Evolutionary conservation across 2,888 invertebrate species (phyloP), one percentile per base, ranked within the genome.

Genomic region (Hyposoter dolosus): DNA sequence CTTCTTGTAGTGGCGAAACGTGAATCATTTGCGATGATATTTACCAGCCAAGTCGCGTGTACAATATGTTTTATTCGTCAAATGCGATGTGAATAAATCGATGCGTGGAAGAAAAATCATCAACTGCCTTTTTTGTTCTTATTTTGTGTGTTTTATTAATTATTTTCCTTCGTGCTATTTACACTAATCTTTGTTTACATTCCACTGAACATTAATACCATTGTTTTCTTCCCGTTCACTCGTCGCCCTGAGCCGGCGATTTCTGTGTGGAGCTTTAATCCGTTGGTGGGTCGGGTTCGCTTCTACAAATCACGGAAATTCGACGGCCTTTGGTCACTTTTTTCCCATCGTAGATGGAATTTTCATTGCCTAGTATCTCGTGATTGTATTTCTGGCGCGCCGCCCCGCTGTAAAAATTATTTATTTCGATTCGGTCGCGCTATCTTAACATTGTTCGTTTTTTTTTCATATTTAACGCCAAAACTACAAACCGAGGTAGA

Each of bases 321-420:
- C 98, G 94, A 91, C 98, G 95, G 56, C 94, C 94, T 92, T 97
- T 96, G 3, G 93, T 90, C 10, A 98, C 92, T 69, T 93, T 92
- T 86, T 94, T 90, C 0, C 95, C 96, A 88, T 95, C 95, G 92
- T 97, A 98, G 63, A 94, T 91, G 10, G 98, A 97, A 4, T 95
- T 94, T 23, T 96, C 95, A 75, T 96, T 95, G 43, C 94, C 94
- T 66, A 98, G 95, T 90, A 99, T 97, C 94, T 98, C 99, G 95
- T 99, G 99, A 2, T 97, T 97, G 94, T 97, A 99, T 88, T 97
- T 95, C 93, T 98, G 99, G 69, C 99, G 96, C 0, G 98, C 97
- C 71, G 95, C 94, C 82, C 97, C 97, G 88, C 98, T 98, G 92
- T 87, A 78, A 45, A 71, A 35, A 75, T 56, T 10, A 19, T 2